Base-by-base conservation (phyloP, 2,797 vertebrate genomes). In the Sparidentex hasta region DNA sequence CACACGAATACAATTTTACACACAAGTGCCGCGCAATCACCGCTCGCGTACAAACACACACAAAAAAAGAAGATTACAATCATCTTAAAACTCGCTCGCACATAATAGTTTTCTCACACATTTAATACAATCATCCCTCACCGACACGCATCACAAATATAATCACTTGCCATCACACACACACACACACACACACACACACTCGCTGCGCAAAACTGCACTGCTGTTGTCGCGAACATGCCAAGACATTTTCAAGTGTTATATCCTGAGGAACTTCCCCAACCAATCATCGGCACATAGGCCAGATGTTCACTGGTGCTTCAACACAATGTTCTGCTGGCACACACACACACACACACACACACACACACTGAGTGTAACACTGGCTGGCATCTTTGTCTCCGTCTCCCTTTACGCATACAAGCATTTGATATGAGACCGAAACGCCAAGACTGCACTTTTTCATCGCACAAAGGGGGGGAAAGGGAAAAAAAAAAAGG, bases 171-270 rank as follows among this genome's bases (percentile, higher is more conserved):
- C 56, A 56, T 67, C 55, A 72, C 63, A n/a, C 33, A 58, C 74
- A 67, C 70, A 33, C 23, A 54, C 38, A 69, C 56, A 79, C 68
- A 78, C 56, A 77, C 70, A 74, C 43, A 61, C 55, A 66, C 54
- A 55, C 51, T n/a, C 18, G 4, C 64, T 7, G 65, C 75, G 79
- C 87, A 83, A 27, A 76, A 84, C 81, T 59, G 79, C 83, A 87
- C 95, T 93, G 95, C 97, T 95, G 96, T 96, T 95, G 95, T 96
- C 95, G 93, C 87, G 93, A 96, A 97, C 96, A 97, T 97, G 97
- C 97, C 90, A 94, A 94, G 94, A 93, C 93, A 94, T 94, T 92
- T 94, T 93, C 89, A 93, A 93, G 93, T 93, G 93, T 94, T 92
- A 94, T 91, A 91, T 91, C 89, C 90, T 80, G 85, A 92, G 87